A percentile compares a stretch with the other conserved stretches of the same genome.
These are phyloP conservation scores for Thalassophryne amazonica DNA, from an alignment of 2,797 vertebrate genomes.

Conservation along the genomic window DNA sequence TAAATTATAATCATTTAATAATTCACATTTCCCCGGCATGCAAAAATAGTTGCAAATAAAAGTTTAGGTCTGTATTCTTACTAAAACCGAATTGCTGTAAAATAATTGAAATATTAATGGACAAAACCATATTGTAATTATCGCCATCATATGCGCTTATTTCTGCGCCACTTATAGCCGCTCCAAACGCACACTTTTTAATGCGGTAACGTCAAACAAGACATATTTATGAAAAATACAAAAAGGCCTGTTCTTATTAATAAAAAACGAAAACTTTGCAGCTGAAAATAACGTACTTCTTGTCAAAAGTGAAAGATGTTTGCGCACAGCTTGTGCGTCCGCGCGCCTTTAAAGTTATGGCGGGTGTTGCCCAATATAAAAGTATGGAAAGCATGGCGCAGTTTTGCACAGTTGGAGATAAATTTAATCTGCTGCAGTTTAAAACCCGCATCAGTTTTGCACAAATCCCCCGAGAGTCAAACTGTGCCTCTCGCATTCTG, in stretches of 20 bases:
- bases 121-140: too few relatives aligned
- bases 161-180: not conserved
- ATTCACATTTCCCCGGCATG: not conserved
- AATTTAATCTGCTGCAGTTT: too few relatives aligned
- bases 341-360: too few relatives aligned
- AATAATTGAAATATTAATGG: too few relatives aligned
- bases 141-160: too few relatives aligned
- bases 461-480: not conserved
- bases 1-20: too few relatives aligned
- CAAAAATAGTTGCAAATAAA: slow-evolving; percentile 1
- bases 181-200: not conserved
- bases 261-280: not conserved
- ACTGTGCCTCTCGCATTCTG: not conserved
- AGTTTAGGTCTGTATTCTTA: not conserved
- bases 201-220: not conserved
- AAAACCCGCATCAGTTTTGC: not conserved
- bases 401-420: too few relatives aligned
- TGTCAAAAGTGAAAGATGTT: not conserved
- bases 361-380: too few relatives aligned
- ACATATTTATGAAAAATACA: not conserved
- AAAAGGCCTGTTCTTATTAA: not conserved
- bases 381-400: too few relatives aligned
- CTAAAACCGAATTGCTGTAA: too few relatives aligned
- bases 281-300: not conserved
- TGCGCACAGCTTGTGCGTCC: slow-evolving; percentile 3